phyloP scores from a whole-genome alignment of 2,797 vertebrate species.

The Margarornis squamiger region DNA sequence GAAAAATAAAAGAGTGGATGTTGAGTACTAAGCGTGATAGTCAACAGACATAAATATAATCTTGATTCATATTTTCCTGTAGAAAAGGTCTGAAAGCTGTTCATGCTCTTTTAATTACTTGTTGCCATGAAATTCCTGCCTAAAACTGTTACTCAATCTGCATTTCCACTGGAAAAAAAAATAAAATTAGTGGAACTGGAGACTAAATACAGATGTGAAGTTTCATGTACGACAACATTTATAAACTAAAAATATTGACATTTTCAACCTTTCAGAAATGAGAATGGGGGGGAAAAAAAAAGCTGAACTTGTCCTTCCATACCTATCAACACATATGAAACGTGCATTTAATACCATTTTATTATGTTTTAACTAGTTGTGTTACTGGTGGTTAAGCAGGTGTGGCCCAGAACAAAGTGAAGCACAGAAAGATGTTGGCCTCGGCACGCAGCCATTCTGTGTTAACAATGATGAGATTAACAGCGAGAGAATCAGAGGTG shows the following conservation, averaged over 20 bases:
- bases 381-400: neutral
- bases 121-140: neutral
- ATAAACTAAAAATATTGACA: neutral
- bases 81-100: neutral
- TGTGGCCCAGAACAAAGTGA: constrained; percentile 6
- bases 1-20: neutral
- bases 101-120: neutral
- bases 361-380: constrained; percentile 16
- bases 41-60: neutral
- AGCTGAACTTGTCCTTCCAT: neutral
- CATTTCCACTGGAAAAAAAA: neutral
- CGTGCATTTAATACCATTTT: neutral
- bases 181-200: neutral
- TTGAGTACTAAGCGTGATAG: neutral
- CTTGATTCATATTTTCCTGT: neutral
- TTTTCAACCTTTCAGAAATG: neutral
- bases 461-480: constrained; percentile 21
- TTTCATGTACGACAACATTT: fast-evolving
- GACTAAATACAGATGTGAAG: neutral
- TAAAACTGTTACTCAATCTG: neutral
- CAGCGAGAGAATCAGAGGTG: constrained; percentile 12
- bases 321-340: neutral
- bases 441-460: neutral
- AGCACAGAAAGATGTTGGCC: neutral
- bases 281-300: neutral